Evolutionary conservation across 2,797 vertebrate species (phyloP).

Genomic region (Sebastes goodei): DNA sequence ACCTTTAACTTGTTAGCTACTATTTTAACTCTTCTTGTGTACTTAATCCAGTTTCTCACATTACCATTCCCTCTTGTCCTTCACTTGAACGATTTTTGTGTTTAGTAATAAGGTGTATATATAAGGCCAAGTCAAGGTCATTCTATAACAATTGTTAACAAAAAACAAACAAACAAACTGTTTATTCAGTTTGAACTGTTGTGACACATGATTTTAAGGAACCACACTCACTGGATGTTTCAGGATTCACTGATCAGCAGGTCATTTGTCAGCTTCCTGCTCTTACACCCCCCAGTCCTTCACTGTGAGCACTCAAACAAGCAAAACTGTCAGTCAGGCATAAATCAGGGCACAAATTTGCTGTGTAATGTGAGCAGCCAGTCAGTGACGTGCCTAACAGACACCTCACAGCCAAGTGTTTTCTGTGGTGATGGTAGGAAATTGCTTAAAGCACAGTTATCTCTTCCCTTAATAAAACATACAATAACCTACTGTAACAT

Average conservation of each 20-base stretch:
- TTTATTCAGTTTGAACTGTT: not conserved
- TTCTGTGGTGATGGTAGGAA: not conserved
- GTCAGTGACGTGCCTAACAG: not conserved
- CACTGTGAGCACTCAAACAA: constrained; percentile 6
- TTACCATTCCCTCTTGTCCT: not conserved
- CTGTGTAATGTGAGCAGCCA: constrained; percentile 2
- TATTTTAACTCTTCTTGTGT: not conserved
- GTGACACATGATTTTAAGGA: not conserved
- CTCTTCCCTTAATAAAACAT: not conserved
- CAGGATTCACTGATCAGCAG: constrained; percentile 10
- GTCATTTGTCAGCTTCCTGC: constrained; percentile 22
- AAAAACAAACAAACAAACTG: not conserved
- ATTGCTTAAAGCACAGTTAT: not conserved
- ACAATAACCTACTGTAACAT: not conserved
- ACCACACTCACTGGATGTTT: not conserved
- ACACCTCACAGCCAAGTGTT: not conserved
- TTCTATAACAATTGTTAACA: not conserved
- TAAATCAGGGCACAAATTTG: constrained; percentile 9
- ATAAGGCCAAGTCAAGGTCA: not conserved
- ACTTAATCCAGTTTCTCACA: not conserved
- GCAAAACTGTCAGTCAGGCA: constrained; percentile 35
- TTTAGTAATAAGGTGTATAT: not conserved
- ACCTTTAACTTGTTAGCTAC: not conserved
- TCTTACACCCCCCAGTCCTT: not conserved
- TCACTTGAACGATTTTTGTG: not conserved